Evolutionary conservation across 1,140 invertebrate genomes (phyloP), one percentile per base, ranked within the genome.

Genomic region (Achroia grisella): DNA sequence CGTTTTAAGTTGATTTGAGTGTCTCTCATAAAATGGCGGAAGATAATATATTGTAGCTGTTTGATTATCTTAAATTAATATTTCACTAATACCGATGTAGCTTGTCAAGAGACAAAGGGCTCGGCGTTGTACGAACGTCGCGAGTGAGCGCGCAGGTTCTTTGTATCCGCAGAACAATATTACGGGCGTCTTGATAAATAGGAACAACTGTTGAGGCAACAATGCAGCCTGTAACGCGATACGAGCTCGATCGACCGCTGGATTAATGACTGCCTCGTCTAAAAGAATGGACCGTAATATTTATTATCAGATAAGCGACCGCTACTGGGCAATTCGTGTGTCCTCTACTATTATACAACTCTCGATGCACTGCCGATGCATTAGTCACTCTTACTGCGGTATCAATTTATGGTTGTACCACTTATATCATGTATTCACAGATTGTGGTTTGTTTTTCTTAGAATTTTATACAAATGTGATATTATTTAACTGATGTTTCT

Each of bases 271-370:
- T 62, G 63, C 54, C 71, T 66, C 73, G 69, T 70, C 78, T 80
- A 84, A 84, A 84, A 84, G 80, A 85, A 85, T 82, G 78, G 75
- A 67, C 68, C 64, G 73, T 71, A 80, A 82, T 84, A 84, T 84
- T 84, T 84, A 80, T 84, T 80, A 84, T 84, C 76, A 71, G 80
- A 84, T 84, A 82, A 80, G 60, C 59, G 62, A 33, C 57, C 55
- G 80, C 80, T 84, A 84, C 80, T 60, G 80, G 76, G 65, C 64
- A 74, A 82, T 79, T 77, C 76, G 71, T 75, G 63, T 82, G 66
- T 74, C 73, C 56, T 59, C 60, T 40, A 61, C 66, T 65, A 75
- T 79, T 79, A 74, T 75, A 74, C 65, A 48, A 64, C 49, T 53
- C 58, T 58, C 54, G 55, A 45, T 69, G 64, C 62, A 68, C 71